Base-by-base conservation (phyloP, 2,888 invertebrate species). In the Merodon equestris region DNA sequence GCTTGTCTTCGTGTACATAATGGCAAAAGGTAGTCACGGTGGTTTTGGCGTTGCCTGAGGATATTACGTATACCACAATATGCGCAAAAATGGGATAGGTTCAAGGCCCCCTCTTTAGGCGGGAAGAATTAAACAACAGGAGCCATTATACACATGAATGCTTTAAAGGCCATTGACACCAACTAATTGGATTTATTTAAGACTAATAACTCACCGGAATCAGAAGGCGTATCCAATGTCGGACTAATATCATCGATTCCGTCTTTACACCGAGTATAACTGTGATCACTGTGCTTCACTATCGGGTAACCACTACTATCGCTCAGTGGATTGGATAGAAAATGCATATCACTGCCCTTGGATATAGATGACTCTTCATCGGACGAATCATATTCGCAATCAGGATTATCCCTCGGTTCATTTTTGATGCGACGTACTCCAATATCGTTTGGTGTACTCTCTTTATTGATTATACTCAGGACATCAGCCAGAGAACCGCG, bases 161-260 rank as follows among this genome's bases (percentile, higher is more conserved):
- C n/a, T n/a, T n/a, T n/a, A n/a, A n/a, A n/a, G 79, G 79, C 47
- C 79, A 70, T 74, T 74, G 79, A 79, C 79, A 45, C 45, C 34
- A 58, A 45, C 19, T 17, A 53, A 17, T n/a, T 40, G n/a, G 40
- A 40, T 10, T 7, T 13, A 47, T 47, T 15, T 9, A 40, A 50
- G 3, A 71, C 15, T 60, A 77, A 54, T 67, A 79, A 88, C 93
- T 94, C 90, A 93, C 96, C 96, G 82, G 96, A 96, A 91, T 96
- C 96, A 45, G 96, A 96, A 66, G 96, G 96, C 82, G 96, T 96
- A 86, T 95, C 95, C 19, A 95, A 92, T 83, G 95, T 95, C 58
- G 94, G 91, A 84, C 91, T 91, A 38, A 85, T 74, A 85, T 93
- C 93, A 81, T 93, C 90, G 86, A 90, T 91, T 67, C 82, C 84